These are phyloP conservation scores for Hyperopisus bebe DNA, from an alignment of 2,113 vertebrate species.

Conservation along the genomic window DNA sequence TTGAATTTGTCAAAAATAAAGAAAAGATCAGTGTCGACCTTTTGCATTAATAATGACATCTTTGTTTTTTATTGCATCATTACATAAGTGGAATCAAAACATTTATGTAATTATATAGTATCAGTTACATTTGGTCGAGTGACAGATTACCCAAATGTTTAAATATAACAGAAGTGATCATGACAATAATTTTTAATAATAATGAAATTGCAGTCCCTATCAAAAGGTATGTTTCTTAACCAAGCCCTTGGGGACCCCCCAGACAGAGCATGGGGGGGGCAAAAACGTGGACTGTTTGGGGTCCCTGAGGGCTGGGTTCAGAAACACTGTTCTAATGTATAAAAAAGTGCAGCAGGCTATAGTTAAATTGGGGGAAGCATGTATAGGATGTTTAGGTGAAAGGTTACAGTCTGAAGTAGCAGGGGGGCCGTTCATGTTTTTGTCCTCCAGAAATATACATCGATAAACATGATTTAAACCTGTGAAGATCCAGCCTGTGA, in stretches of 20 bases:
- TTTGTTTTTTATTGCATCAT: constrained; percentile 16
- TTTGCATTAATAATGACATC: constrained; percentile 20
- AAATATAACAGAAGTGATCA: background rate
- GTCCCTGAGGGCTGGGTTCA: background rate
- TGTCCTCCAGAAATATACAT: background rate
- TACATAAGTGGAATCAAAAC: background rate
- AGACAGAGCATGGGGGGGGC: background rate
- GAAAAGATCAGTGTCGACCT: constrained; percentile 33
- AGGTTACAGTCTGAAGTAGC: background rate
- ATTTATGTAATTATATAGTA: background rate
- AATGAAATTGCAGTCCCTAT: background rate
- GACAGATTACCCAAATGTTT: background rate
- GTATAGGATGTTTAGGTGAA: background rate
- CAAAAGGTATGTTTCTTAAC: background rate
- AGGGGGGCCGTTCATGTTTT: background rate
- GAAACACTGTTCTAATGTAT: background rate
- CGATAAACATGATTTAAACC: background rate
- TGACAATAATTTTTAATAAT: background rate
- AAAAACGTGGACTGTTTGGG: background rate
- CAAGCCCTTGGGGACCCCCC: background rate
- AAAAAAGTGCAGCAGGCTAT: background rate
- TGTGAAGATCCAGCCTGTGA: background rate
- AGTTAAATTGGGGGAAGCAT: background rate
- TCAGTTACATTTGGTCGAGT: background rate
- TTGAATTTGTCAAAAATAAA: constrained; percentile 45